Base-by-base conservation (phyloP, 2,797 vertebrate genomes). In the Acipenser ruthenus region DNA sequence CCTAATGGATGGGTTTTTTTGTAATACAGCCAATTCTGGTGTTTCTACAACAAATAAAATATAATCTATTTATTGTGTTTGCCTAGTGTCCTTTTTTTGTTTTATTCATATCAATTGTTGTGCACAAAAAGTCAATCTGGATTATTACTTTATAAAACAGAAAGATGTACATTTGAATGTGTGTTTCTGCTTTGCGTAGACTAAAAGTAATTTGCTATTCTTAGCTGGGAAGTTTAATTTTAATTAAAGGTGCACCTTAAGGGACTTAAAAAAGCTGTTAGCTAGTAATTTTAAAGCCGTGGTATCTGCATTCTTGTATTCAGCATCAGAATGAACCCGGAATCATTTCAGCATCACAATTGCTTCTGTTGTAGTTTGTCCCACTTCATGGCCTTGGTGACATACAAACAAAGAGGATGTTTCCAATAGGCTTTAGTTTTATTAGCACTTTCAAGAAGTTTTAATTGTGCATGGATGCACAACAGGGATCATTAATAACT, bases 1-100 rank as follows among this genome's bases (percentile, higher is more conserved):
- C 74, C 76, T 81, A 83, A 87, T 84, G 77, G 81, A 83, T 80
- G 77, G 74, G 74, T 79, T 83, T 83, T 80, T 75, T 79, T 81
- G 75, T 76, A 71, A 37, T 37, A 37, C 70, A 48, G 72, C 74
- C 79, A 74, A 79, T 77, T 67, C 75, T 74, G 68, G 56, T 67
- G 71, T 65, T 65, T 49, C 50, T 72, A 68, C 75, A 18, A 10
- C 12, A 7, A 3, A 47, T 12, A 23, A 52, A 37, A 55, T 53
- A 49, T 65, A 15, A 58, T 10, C 23, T 37, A 37, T 37, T 37
- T 5, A 37, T 37, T 37, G 5, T 37, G 3, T 37, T 37, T 37
- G 5, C 37, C 37, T 37, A 4, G 37, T 37, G 37, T 37, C 37
- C 37, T 37, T 37, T 37, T 18, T 37, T 37, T 37, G 37, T 37